Evolutionary conservation across 2,888 invertebrate species (phyloP).

Genomic region (Tetramorium bicarinatum): DNA sequence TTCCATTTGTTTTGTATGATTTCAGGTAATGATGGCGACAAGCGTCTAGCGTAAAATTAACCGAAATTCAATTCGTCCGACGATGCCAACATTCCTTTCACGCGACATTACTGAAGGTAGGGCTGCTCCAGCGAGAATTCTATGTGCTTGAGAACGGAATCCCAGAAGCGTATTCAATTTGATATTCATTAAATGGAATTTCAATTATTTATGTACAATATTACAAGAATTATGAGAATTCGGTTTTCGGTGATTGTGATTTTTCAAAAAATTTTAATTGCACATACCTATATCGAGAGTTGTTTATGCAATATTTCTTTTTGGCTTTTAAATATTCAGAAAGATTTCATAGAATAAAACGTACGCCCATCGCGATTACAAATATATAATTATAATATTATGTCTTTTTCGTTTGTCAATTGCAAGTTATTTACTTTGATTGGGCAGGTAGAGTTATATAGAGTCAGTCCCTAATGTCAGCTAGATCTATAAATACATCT

Average conservation of each 20-base stretch:
- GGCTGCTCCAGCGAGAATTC: neutral
- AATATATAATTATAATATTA: neutral
- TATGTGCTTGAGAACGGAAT: neutral
- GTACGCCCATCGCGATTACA: neutral
- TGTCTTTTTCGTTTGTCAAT: neutral
- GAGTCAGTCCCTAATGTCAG: too few relatives aligned
- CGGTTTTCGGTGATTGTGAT: neutral
- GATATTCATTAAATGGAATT: neutral
- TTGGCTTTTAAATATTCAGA: neutral
- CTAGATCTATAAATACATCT: too few relatives aligned
- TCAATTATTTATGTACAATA: neutral
- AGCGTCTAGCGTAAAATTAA: conserved; percentile 32
- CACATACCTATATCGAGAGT: neutral
- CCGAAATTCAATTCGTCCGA: conserved; percentile 14
- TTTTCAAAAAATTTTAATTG: neutral
- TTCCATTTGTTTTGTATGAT: conserved; percentile 53
- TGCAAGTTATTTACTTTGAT: too few relatives aligned
- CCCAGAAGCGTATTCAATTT: neutral
- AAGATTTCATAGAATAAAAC: neutral
- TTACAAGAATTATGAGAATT: neutral
- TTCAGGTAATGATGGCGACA: conserved; percentile 63
- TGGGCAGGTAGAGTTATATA: too few relatives aligned
- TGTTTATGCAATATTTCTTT: neutral
- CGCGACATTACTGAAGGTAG: conserved; percentile 28
- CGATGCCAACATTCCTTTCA: neutral